Percentiles rank a stretch among this genome's conserved stretches.
Evolutionary conservation across 2,888 invertebrate species (phyloP).

Genomic region (Seira musarum): DNA sequence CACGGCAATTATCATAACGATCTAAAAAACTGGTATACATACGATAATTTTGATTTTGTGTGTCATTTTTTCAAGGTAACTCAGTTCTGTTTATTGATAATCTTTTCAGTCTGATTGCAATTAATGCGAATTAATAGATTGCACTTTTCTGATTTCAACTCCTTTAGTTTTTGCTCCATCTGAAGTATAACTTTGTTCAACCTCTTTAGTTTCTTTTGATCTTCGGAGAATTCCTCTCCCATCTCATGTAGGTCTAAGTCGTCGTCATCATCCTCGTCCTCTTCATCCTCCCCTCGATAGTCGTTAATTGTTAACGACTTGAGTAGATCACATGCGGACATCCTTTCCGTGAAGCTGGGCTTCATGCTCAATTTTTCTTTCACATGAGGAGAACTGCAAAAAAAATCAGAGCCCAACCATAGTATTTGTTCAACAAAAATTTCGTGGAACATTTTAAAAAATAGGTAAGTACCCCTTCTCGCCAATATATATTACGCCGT

Average conservation of each 20-base stretch:
- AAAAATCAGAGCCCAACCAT: too few species aligned
- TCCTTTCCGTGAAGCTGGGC: neutral
- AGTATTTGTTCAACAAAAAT: too few species aligned
- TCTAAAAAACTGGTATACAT: too few species aligned
- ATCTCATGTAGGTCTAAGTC: conserved; percentile 3
- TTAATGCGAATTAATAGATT: conserved; percentile 55
- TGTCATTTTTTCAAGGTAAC: conserved; percentile 52
- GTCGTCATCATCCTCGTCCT: conserved; percentile 38
- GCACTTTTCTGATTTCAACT: conserved; percentile 56
- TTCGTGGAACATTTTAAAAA: too few species aligned
- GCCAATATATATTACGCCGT: conserved; percentile 83
- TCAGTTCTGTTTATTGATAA: conserved; percentile 59
- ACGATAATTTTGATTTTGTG: too few species aligned
- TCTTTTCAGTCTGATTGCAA: conserved; percentile 57
- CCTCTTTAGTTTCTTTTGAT: conserved; percentile 34
- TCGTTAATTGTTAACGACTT: conserved; percentile 44
- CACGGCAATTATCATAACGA: too few species aligned
- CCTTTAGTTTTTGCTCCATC: conserved; percentile 51
- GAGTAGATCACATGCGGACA: conserved; percentile 32
- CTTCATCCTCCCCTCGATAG: conserved; percentile 43
- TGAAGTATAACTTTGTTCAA: conserved; percentile 51
- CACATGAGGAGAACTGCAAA: conserved; percentile 16
- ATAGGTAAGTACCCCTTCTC: conserved; percentile 42
- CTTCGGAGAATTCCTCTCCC: conserved; percentile 20
- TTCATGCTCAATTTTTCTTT: conserved; percentile 23